Base-by-base conservation (phyloP, 2,888 invertebrate genomes). In the Branchipolynoe longqiensis region DNA sequence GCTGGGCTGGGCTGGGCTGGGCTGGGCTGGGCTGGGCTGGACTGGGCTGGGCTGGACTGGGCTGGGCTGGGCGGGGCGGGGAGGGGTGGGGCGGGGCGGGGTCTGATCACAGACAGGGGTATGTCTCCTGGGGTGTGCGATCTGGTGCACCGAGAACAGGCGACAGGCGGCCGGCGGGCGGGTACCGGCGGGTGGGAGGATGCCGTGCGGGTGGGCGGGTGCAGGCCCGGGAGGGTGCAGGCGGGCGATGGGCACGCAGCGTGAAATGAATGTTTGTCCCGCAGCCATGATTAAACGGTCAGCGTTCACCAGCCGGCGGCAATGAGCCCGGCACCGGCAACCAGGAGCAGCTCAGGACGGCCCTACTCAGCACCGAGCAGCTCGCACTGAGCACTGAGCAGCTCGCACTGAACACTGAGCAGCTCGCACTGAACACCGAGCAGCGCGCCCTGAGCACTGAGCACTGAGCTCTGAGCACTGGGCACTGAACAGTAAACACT, bases 221-320 rank as follows among this genome's bases (percentile, higher is more conserved):
- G 18, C 69, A 38, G 69, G 69, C 1, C 12, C 58, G 12, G 69
- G 36, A 69, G 33, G 69, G 22, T 4, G 69, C 69, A 33, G 38
- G 38, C 69, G 38, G 69, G 36, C 22, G 48, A 18, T 22, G 18
- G 38, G 18, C 69, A 69, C 69, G 36, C 12, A 69, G 22, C 28
- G 78, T 78, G 78, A 48, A 54, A 78, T 78, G 40, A 54, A 31
- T 78, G 41, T 78, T 78, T 78, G 78, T 78, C 78, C 33, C 22
- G 18, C 48, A 31, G 78, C 78, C 41, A 41, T 78, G 78, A 78
- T 78, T 78, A 78, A 78, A 78, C 41, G 78, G 69, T 69, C 69
- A 69, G 36, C 69, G 18, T 69, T 14, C 69, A 33, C 14, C 38
- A 69, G 38, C 22, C 36, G 31, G 62, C 62, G 31, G n/a, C 62